These are phyloP conservation scores for Acrossocheilus fasciatus DNA, from an alignment of 2,797 vertebrate species.

Conservation along the genomic window DNA sequence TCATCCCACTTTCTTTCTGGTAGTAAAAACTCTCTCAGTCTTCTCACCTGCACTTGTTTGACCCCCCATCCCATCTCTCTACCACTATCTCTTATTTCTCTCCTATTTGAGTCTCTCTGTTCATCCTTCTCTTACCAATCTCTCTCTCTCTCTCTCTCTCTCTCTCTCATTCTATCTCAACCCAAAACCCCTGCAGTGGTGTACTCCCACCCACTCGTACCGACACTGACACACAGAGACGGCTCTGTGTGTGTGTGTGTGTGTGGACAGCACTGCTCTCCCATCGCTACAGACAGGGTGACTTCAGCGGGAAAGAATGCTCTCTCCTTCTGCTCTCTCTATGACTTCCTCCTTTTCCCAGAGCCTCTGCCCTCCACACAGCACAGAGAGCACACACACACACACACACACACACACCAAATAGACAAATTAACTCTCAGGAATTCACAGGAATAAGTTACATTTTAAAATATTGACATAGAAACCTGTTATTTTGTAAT, in stretches of 20 bases:
- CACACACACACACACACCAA: not conserved
- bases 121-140: slow-evolving; percentile 23
- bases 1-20: slow-evolving; percentile 3
- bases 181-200: slow-evolving; percentile 58
- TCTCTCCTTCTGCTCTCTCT: slow-evolving; percentile 57
- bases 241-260: slow-evolving; percentile 51
- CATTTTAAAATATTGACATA: not conserved
- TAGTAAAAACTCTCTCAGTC: slow-evolving; percentile 23
- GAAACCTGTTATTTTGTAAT: not conserved
- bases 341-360: slow-evolving; percentile 52
- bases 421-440: not conserved
- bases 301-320: slow-evolving; percentile 69
- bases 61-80: not conserved
- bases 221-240: slow-evolving; percentile 61
- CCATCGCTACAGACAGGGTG: slow-evolving; percentile 65
- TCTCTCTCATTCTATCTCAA: slow-evolving; percentile 26
- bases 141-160: not conserved
- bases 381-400: slow-evolving; percentile 9
- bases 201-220: slow-evolving; percentile 62
- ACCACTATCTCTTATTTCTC: slow-evolving; percentile 12
- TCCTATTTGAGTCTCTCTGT: slow-evolving; percentile 31
- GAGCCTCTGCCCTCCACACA: slow-evolving; percentile 50
- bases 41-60: slow-evolving; percentile 29
- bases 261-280: slow-evolving; percentile 63
- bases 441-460: not conserved